Conservation (phyloP, 2,888 invertebrate genomes). For the Mythimna vitellina region DNA sequence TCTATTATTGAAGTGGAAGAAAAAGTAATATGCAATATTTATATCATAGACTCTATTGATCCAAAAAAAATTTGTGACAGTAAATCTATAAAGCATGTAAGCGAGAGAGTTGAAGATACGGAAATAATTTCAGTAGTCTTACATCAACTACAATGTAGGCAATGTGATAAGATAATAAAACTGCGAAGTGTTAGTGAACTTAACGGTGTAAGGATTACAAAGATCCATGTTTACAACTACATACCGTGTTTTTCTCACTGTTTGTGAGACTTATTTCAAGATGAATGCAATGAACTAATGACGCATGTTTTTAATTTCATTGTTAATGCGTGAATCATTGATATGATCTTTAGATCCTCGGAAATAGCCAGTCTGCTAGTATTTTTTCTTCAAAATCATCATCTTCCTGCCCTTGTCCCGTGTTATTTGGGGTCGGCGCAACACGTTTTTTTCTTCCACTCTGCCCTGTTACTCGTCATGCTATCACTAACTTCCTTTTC, state of each 20-base stretch:
- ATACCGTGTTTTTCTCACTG: neutral
- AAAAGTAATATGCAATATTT: neutral
- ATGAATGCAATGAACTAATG: constrained; percentile 36
- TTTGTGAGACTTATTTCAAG: constrained; percentile 11
- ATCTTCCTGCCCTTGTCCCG: too few species aligned
- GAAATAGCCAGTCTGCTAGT: neutral
- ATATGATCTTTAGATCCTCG: neutral
- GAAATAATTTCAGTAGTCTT: constrained; percentile 23
- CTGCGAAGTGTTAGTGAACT: constrained; percentile 53
- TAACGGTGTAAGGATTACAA: constrained; percentile 35
- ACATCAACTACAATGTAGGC: constrained; percentile 21
- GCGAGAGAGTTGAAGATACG: neutral
- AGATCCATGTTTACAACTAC: constrained; percentile 36
- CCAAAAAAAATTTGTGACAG: neutral
- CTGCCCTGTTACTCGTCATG: too few species aligned
- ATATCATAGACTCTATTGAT: neutral
- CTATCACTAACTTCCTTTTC: too few species aligned
- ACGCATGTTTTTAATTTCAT: constrained; percentile 17
- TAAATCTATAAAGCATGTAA: neutral
- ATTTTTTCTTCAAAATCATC: too few species aligned
- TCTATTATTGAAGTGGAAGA: neutral
- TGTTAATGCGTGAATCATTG: constrained; percentile 4
- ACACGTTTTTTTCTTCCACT: too few species aligned
- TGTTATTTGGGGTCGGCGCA: too few species aligned
- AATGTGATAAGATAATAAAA: constrained; percentile 52